A percentile compares a stretch with the other conserved stretches of the same genome.
These are phyloP conservation scores for Tethya wilhelma DNA, from an alignment of 37 sponge, comb jelly and placozoan species.

Conservation along the genomic window DNA sequence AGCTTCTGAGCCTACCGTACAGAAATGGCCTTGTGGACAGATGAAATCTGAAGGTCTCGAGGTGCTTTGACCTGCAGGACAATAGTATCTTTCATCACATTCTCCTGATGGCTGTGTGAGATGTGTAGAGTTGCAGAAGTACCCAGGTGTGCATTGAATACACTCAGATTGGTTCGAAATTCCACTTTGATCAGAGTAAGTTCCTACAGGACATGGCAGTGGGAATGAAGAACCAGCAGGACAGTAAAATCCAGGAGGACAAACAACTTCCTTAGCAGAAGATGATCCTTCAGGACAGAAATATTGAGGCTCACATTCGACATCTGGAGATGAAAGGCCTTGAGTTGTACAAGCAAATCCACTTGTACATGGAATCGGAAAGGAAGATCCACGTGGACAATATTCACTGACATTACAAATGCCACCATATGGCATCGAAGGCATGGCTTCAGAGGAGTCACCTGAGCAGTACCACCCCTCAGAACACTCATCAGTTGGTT, in stretches of 20 bases:
- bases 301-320: background rate
- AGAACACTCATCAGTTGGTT: background rate
- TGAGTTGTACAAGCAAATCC: background rate
- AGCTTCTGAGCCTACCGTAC: background rate
- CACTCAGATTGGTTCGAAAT: background rate
- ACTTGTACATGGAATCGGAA: background rate
- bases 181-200: conserved; percentile 1
- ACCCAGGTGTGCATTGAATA: background rate
- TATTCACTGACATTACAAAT: background rate
- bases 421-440: background rate
- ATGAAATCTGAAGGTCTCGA: background rate
- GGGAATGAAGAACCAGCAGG: background rate
- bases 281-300: background rate
- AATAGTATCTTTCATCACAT: background rate
- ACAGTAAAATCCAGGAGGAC: background rate
- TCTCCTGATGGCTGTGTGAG: background rate
- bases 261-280: background rate
- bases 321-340: background rate
- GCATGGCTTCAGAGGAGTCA: background rate
- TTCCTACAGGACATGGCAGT: background rate
- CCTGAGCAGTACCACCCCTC: background rate
- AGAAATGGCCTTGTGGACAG: background rate
- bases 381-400: background rate
- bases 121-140: background rate
- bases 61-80: background rate